These are phyloP conservation scores for Mimas tiliae DNA, from an alignment of 2,888 invertebrate genomes.

Conservation along the genomic window DNA sequence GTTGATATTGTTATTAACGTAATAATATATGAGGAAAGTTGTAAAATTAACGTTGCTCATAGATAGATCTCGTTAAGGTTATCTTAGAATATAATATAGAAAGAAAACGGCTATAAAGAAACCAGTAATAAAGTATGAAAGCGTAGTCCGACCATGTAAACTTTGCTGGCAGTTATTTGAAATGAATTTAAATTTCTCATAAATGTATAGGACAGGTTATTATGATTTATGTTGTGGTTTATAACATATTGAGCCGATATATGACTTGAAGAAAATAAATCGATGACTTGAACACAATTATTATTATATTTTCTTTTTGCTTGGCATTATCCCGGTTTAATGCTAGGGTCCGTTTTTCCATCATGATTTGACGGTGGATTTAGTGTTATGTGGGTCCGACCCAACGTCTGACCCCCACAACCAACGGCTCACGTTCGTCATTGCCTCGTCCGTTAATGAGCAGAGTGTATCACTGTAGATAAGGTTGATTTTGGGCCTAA, in stretches of 20 bases:
- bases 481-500: no score
- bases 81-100: conserved; percentile 16
- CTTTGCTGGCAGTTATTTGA: conserved; percentile 28
- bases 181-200: conserved; percentile 20
- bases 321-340: no score
- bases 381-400: no score
- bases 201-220: not conserved
- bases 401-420: no score
- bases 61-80: conserved; percentile 5
- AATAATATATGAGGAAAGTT: not conserved
- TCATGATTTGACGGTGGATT: no score
- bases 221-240: conserved; percentile 6
- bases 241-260: not conserved
- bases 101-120: conserved; percentile 37
- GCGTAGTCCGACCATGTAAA: not conserved
- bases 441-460: no score
- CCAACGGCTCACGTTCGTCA: no score
- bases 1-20: no score
- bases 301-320: not conserved
- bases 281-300: not conserved
- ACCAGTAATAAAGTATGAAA: conserved; percentile 26
- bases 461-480: no score
- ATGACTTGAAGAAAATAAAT: no score
- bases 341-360: no score
- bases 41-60: conserved; percentile 11